These are phyloP conservation scores for Aphaenogaster rudis DNA, from an alignment of 1,140 invertebrate genomes.

Conservation along the genomic window DNA sequence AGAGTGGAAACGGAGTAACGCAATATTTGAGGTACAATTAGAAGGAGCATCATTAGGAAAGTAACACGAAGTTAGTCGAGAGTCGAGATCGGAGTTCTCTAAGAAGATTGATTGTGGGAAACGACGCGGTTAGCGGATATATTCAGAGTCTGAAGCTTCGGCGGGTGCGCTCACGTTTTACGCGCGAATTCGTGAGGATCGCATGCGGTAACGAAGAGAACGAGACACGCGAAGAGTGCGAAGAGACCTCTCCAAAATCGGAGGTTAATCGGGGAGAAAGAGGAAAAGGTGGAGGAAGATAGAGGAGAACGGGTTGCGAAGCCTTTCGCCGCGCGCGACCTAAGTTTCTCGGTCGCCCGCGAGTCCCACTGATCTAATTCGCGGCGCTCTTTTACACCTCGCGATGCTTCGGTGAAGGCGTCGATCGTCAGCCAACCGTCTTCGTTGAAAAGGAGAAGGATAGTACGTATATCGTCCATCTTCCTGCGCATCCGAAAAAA, in stretches of 20 bases:
- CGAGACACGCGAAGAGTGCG: background rate
- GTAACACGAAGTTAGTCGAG: background rate
- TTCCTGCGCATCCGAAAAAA: background rate
- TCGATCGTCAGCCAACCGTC: background rate
- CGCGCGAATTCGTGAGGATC: background rate
- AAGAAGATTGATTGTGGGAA: background rate
- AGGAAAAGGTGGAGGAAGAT: conserved; percentile 8
- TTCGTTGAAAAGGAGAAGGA: background rate
- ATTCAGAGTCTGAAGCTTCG: background rate
- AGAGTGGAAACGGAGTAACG: background rate
- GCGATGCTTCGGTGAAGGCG: conserved; percentile 33
- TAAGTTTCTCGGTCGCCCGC: conserved; percentile 68
- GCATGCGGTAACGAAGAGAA: background rate
- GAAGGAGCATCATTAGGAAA: background rate
- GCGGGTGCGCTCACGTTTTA: background rate
- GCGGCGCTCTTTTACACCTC: conserved; percentile 33
- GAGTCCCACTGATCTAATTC: conserved; percentile 76
- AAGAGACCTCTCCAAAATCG: background rate
- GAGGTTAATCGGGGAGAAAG: background rate
- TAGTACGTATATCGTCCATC: background rate
- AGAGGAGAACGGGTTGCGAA: conserved; percentile 46
- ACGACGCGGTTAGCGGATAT: background rate
- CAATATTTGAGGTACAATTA: background rate
- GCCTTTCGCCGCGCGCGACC: conserved; percentile 60
- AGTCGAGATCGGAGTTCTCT: background rate